Evolutionary conservation across 1,140 invertebrate genomes (phyloP), one percentile per base, ranked within the genome.

Genomic region (Panulirus ornatus): DNA sequence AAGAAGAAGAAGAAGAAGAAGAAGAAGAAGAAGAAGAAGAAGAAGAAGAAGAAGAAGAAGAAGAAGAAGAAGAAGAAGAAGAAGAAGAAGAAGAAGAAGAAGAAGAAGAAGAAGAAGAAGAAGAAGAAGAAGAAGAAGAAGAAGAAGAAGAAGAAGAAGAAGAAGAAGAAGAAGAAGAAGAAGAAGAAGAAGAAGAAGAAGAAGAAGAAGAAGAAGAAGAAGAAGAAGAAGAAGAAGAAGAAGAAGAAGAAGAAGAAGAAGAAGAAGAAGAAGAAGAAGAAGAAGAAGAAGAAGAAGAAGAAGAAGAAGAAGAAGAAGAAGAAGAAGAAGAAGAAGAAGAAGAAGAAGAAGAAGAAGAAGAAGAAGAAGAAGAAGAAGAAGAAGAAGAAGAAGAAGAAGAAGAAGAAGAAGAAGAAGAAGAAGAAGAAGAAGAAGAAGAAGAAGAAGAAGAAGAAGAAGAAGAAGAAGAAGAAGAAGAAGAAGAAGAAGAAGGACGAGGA

Each of bases 1-100:
- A 27, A 51, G 47, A n/a, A 81, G 42, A 54, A 81, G 47, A 54
- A 81, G 47, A 27, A 81, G 47, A 54, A 81, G 42, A 54, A 81
- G 47, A 27, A 81, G 47, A 54, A 81, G 42, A 54, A 51, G 47
- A 54, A 81, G 47, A 54, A 81, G 42, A 54, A 81, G 47, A 27
- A 81, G 47, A 54, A 51, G 47, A 54, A 81, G 47, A 54, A 54
- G 42, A 54, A 81, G 47, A 47, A 81, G 47, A 19, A 54, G 47
- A 47, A 81, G 47, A 47, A 51, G 47, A 47, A 81, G 42, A 54
- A 81, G 47, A 27, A 47, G 47, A 54, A 81, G 47, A 54, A 81
- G 47, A 27, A 81, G 47, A 54, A 81, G 47, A 19, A 81, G 47
- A 19, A 51, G 47, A 54, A 81, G 42, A 54, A 81, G 47, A 54